Percentiles rank a stretch among this genome's conserved stretches.
phyloP scores from a whole-genome alignment of 1,140 invertebrate species.

The Drosophila guanche region DNA sequence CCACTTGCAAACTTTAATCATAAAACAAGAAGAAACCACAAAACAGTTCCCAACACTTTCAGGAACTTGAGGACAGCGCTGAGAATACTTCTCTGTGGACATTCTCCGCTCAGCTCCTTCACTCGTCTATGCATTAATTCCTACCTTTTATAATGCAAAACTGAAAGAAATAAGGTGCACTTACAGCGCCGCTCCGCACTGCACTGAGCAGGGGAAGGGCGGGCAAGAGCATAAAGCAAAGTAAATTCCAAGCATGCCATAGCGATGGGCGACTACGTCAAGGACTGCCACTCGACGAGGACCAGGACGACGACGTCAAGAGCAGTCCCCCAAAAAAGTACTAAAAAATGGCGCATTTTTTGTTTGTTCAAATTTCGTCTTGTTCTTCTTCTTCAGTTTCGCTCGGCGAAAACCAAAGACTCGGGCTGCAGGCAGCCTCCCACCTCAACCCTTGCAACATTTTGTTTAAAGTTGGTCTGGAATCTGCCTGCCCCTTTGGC shows the following conservation, averaged over 20 bases:
- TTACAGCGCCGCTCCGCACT: constrained; percentile 18
- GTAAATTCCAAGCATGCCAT: constrained; percentile 78
- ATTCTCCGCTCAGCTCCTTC: constrained; percentile 6
- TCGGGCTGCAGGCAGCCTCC: neutral
- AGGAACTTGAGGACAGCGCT: constrained; percentile 39
- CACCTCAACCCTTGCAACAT: constrained; percentile 41
- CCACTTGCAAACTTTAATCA: constrained; percentile 60
- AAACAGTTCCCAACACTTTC: constrained; percentile 52
- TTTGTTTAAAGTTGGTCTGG: constrained; percentile 63
- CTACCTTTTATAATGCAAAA: constrained; percentile 82
- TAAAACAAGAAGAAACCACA: constrained; percentile 68
- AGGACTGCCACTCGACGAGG: constrained; percentile 71
- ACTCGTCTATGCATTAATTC: constrained; percentile 70
- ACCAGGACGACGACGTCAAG: constrained; percentile 58
- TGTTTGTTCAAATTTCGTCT: constrained; percentile 24
- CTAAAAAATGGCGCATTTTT: constrained; percentile 34
- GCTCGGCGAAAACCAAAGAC: neutral
- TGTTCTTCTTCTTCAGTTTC: neutral
- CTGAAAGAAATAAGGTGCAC: constrained; percentile 58
- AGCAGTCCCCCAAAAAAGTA: constrained; percentile 47
- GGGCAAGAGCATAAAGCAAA: constrained; percentile 72
- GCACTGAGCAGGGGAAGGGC: constrained; percentile 1
- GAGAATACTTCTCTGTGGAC: constrained; percentile 19
- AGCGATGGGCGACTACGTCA: constrained; percentile 56
- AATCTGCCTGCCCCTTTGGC: neutral